Evolutionary conservation across 2,888 invertebrate species (phyloP), one percentile per base, ranked within the genome.

Genomic region (Pardosa pseudoannulata): DNA sequence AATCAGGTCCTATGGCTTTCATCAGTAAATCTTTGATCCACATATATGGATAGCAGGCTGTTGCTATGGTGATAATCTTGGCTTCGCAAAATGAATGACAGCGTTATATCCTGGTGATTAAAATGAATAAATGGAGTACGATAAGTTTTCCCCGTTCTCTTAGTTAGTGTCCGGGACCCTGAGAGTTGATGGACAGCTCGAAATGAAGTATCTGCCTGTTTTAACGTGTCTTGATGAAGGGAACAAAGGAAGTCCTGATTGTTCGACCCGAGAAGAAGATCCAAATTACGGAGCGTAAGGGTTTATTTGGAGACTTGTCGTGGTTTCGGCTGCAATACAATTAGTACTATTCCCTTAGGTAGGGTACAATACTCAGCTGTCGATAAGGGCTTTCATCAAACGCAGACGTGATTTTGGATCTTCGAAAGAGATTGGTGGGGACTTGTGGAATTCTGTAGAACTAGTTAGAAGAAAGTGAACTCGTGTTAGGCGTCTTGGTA

Each of bases 11-110:
- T 73, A 83, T 83, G 56, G 65, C 73, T 78, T 83, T 83, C 78
- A 86, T 86, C 85, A 86, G 79, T 79, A 86, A 86, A 86, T 79
- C 85, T 86, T 86, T 79, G 79, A 86, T 86, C 85, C 85, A 74
- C 50, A 64, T 74, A 86, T 62, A 27, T 64, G 72, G 68, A 56
- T 23, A 76, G 72, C 72, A 31, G 41, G 74, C 79, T 79, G 85
- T 86, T 86, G 79, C 85, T 75, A 86, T 86, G 85, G 85, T 74
- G 79, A 86, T 86, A 86, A 86, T 86, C 85, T 85, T 41, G 29
- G 36, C 62, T 68, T 73, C 39, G 72, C 7, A 70, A 86, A 86
- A 86, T 86, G 85, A 86, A 86, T 86, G 85, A 86, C 85, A 86
- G 85, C 79, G 68, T 70, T 79, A 79, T 86, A 86, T 86, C 85